Evolutionary conservation across 1,140 invertebrate species (phyloP).

Genomic region (Aporrectodea caliginosa): DNA sequence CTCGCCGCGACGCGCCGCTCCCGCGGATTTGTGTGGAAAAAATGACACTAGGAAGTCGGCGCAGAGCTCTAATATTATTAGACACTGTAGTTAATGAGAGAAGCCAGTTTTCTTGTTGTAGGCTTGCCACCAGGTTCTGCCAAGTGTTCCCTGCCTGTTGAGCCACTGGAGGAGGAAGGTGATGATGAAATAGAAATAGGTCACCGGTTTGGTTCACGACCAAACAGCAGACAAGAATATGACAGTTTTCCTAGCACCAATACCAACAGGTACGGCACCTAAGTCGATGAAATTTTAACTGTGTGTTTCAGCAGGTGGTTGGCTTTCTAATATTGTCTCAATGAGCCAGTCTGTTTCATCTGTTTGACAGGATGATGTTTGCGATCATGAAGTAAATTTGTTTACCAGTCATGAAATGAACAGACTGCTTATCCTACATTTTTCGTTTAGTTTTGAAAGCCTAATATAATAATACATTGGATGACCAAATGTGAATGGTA

Average conservation of each 20-base stretch:
- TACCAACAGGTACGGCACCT: slow-evolving; percentile 43
- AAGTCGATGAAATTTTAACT: not conserved
- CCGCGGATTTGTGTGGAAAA: too few relatives aligned
- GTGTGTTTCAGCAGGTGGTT: too few relatives aligned
- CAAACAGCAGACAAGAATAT: slow-evolving; percentile 64
- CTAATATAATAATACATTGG: not conserved
- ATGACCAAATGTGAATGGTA: not conserved
- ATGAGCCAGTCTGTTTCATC: too few relatives aligned
- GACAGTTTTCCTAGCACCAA: slow-evolving; percentile 56
- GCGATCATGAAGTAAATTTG: too few relatives aligned
- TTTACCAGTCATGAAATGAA: too few relatives aligned
- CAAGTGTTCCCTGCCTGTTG: not conserved
- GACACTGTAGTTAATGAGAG: not conserved
- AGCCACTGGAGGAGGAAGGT: slow-evolving; percentile 27
- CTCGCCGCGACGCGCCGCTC: too few relatives aligned
- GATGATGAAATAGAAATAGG: slow-evolving; percentile 38
- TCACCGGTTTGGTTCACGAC: slow-evolving; percentile 56
- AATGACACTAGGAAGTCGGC: too few relatives aligned
- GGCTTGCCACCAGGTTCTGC: not conserved
- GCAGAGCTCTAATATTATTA: too few relatives aligned
- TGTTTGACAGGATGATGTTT: too few relatives aligned
- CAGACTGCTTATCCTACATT: not conserved
- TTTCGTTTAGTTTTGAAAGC: too few relatives aligned
- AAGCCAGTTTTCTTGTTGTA: not conserved
- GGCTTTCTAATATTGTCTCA: too few relatives aligned